Conservation (phyloP, 1,140 invertebrate genomes). For the Propsilocerus akamusi region DNA sequence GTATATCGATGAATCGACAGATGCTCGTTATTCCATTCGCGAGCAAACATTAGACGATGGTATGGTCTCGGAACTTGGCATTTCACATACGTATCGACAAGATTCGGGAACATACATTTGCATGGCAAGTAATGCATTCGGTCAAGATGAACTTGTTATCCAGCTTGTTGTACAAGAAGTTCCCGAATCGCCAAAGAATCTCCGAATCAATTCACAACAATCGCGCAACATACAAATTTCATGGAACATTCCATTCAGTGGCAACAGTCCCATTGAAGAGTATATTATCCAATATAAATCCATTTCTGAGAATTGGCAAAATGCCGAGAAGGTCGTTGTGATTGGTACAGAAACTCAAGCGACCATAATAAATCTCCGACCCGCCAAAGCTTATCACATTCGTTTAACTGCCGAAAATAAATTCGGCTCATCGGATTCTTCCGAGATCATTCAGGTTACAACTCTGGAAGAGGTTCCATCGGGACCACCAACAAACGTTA, state of each 20-base stretch:
- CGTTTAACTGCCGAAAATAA: slow-evolving; percentile 77
- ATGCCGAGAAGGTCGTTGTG: slow-evolving; percentile 59
- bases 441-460: slow-evolving; percentile 59
- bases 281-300: slow-evolving; percentile 77
- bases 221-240: slow-evolving; percentile 59
- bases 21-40: slow-evolving; percentile 45
- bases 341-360: slow-evolving; percentile 58
- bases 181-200: slow-evolving; percentile 70
- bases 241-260: slow-evolving; percentile 71
- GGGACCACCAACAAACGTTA: slow-evolving; percentile 65
- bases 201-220: slow-evolving; percentile 63
- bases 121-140: slow-evolving; percentile 70
- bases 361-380: slow-evolving; percentile 59
- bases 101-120: slow-evolving; percentile 83
- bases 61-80: slow-evolving; percentile 64
- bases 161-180: slow-evolving; percentile 82
- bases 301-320: slow-evolving; percentile 33
- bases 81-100: slow-evolving; percentile 62
- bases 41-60: slow-evolving; percentile 60
- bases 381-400: slow-evolving; percentile 78
- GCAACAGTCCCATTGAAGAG: slow-evolving; percentile 70
- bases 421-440: slow-evolving; percentile 69
- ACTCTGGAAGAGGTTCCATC: slow-evolving; percentile 79
- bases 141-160: slow-evolving; percentile 78
- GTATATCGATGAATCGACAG: slow-evolving; percentile 44